Percentiles rank a stretch among this genome's conserved stretches.
Conservation (phyloP, 1,140 invertebrate species). For the Trichoplusia ni region DNA sequence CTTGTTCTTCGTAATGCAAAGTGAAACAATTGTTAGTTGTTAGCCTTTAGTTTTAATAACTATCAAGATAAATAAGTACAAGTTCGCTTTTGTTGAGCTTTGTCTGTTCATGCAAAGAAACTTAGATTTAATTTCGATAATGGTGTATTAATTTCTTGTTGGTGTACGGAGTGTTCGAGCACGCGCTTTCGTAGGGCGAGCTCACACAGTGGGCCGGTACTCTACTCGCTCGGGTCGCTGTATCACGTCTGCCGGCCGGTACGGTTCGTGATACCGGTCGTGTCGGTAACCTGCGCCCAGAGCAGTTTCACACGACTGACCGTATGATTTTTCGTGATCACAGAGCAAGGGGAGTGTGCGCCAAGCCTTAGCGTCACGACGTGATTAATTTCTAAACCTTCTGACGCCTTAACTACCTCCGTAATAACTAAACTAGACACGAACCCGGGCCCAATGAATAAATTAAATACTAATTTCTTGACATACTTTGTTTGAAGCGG, state of each 20-base stretch:
- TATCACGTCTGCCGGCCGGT: conserved; percentile 13
- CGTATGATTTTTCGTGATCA: conserved; percentile 32
- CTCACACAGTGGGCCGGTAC: conserved; percentile 13
- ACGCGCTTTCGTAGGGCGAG: conserved; percentile 6
- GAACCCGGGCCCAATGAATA: conserved; percentile 70
- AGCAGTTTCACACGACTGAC: conserved; percentile 9
- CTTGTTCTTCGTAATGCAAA: neutral
- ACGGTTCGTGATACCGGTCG: conserved; percentile 8
- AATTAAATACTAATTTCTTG: conserved; percentile 79
- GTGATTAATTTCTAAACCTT: conserved; percentile 61
- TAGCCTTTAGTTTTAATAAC: neutral
- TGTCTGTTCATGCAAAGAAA: conserved; percentile 20
- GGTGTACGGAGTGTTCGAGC: conserved; percentile 5
- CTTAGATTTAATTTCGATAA: conserved; percentile 40
- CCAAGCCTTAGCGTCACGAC: conserved; percentile 41
- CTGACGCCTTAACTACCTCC: conserved; percentile 52
- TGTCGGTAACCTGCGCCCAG: neutral
- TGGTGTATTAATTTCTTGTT: conserved; percentile 35
- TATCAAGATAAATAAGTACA: too few relatives aligned
- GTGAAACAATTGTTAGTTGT: neutral
- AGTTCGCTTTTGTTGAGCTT: neutral
- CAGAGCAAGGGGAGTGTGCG: conserved; percentile 17
- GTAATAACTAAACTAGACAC: conserved; percentile 69
- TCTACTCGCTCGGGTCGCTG: conserved; percentile 20
- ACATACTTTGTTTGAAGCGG: conserved; percentile 70